Conservation (phyloP, 2,888 invertebrate species). For the Phorcus lineatus region DNA sequence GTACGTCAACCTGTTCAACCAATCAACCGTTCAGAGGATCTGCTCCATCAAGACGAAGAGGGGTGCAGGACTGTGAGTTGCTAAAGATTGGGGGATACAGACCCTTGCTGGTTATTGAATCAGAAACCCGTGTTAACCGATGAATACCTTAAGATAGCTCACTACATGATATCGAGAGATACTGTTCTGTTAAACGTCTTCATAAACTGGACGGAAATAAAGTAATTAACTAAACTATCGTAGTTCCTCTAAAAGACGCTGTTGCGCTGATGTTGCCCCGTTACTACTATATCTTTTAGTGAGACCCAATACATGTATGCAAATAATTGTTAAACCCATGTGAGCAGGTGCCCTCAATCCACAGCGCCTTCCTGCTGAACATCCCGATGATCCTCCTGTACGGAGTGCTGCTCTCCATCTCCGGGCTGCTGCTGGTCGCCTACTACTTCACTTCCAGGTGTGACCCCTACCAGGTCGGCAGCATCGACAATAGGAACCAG, state of each 20-base stretch:
- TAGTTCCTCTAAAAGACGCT: too few relatives aligned
- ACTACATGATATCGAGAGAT: too few relatives aligned
- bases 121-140: neutral
- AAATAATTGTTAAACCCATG: too few relatives aligned
- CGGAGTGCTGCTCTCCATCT: conserved; percentile 41
- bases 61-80: conserved; percentile 45
- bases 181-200: too few relatives aligned
- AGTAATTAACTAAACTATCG: too few relatives aligned
- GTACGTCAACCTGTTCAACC: conserved; percentile 52
- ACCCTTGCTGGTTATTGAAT: neutral
- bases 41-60: conserved; percentile 45
- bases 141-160: too few relatives aligned
- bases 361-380: conserved; percentile 49
- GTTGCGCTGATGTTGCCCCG: too few relatives aligned
- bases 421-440: conserved; percentile 54
- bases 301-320: too few relatives aligned
- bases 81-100: neutral
- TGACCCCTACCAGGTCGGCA: conserved; percentile 50
- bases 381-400: conserved; percentile 45
- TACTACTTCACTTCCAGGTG: conserved; percentile 51
- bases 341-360: too few relatives aligned
- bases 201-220: too few relatives aligned
- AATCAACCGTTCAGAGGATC: conserved; percentile 55
- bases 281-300: neutral
- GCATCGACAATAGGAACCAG: conserved; percentile 57